Evolutionary conservation across 2,888 invertebrate species (phyloP), one percentile per base, ranked within the genome.

Genomic region (Caenorhabditis uteleia): DNA sequence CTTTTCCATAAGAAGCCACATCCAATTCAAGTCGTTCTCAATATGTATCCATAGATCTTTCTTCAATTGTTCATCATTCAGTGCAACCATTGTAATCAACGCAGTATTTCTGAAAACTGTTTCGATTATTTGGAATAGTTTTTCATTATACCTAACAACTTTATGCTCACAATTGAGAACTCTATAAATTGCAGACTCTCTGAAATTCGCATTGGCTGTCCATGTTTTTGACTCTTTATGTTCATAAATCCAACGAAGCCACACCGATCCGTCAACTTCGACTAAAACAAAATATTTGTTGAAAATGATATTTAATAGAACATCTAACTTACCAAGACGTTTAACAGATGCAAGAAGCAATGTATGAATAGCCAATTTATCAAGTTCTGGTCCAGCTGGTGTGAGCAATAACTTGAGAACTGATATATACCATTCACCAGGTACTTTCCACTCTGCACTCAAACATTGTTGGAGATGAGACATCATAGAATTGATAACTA

Each of bases 41-140:
- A 75, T 68, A 18, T 67, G 56, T 20, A 51, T 45, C 75, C 75
- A 75, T 23, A 75, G 45, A 18, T 56, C 67, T 3, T 43, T 44
- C 18, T 59, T 65, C 21, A 64, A 71, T 86, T 83, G 81, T 88
- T 89, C 87, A 49, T 90, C 86, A 65, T 90, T 88, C 68, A 88
- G 88, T 44, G 92, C 93, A 84, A 91, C 88, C 75, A 95, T 87
- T 0, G 93, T 93, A 77, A 95, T 92, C 36, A 97, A 89, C 7
- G 95, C 95, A 82, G 97, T 95, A 82, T 97, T 95, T 62, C 97
- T 90, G 85, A 88, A 97, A 44, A 18, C 10, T 12, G n/a, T n/a
- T n/a, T n/a, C n/a, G n/a, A n/a, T n/a, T n/a, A n/a, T n/a, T n/a
- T n/a, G n/a, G n/a, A n/a, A n/a, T n/a, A n/a, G n/a, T 12, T 47